These are phyloP conservation scores for Beris morrisii DNA, from an alignment of 2,888 invertebrate genomes.

Conservation along the genomic window DNA sequence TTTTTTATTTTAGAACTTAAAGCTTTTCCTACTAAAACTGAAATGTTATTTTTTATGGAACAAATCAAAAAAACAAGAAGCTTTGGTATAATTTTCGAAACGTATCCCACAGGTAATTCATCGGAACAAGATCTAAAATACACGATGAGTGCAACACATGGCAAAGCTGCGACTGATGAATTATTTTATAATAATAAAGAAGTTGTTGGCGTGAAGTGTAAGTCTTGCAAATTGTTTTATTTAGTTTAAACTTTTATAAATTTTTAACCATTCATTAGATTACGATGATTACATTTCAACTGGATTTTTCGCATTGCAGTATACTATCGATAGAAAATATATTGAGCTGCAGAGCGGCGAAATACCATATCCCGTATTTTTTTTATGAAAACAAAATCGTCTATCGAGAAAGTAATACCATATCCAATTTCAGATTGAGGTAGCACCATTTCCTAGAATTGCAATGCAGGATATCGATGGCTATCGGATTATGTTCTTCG, in stretches of 20 bases:
- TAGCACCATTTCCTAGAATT: conserved; percentile 47
- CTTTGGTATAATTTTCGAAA: conserved; percentile 46
- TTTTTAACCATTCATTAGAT: conserved; percentile 44
- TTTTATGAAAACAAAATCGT: neutral
- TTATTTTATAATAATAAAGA: conserved; percentile 50
- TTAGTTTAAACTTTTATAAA: neutral
- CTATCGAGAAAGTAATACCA: neutral
- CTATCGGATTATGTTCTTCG: conserved; percentile 46
- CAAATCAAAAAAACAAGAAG: conserved; percentile 46
- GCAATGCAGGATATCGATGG: conserved; percentile 43
- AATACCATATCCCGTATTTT: conserved; percentile 38
- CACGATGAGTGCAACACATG: conserved; percentile 57
- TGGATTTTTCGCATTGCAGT: conserved; percentile 62
- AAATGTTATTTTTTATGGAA: conserved; percentile 46
- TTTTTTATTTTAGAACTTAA: conserved; percentile 39
- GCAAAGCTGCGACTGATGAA: conserved; percentile 51
- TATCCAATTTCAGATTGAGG: conserved; percentile 39
- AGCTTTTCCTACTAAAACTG: conserved; percentile 40
- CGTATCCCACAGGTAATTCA: conserved; percentile 38
- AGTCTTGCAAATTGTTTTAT: conserved; percentile 8
- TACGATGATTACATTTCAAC: conserved; percentile 56
- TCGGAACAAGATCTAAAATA: conserved; percentile 54
- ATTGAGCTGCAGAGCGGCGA: conserved; percentile 49
- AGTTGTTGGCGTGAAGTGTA: conserved; percentile 48
- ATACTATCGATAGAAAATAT: conserved; percentile 63